A percentile compares a stretch with the other conserved stretches of the same genome.
Conservation (phyloP, 35 echinoderm and acorn worm species). For the Lytechinus variegatus region DNA sequence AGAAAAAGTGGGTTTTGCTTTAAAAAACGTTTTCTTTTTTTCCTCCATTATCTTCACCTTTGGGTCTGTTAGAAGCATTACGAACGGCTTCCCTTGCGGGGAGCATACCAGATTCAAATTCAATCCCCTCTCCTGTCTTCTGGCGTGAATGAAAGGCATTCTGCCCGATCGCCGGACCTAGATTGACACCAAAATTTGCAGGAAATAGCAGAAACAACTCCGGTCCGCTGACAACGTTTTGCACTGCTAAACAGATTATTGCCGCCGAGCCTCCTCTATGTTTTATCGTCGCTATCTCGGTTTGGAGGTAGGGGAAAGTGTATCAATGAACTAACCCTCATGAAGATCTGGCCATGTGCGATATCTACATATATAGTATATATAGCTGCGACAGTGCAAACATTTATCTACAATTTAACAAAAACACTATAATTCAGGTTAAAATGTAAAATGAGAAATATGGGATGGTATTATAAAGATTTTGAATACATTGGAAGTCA, state of each 20-base stretch:
- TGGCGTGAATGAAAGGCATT: constrained; percentile 14
- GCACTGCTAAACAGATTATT: constrained; percentile 12
- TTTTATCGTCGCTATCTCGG: not conserved
- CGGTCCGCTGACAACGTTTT: constrained; percentile 1
- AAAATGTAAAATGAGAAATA: not conserved
- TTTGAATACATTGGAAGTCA: no score
- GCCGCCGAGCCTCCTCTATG: not conserved
- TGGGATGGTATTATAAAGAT: no score
- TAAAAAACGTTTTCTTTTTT: not conserved
- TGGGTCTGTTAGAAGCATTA: not conserved
- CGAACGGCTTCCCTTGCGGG: not conserved
- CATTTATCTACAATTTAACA: not conserved
- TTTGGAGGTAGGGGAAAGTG: not conserved
- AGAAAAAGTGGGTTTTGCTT: not conserved
- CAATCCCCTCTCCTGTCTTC: constrained; percentile 1
- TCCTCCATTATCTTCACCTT: not conserved
- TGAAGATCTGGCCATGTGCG: not conserved
- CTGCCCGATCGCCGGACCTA: not conserved
- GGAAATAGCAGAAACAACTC: constrained; percentile 36
- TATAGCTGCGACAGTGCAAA: not conserved
- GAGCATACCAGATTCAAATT: constrained; percentile 43
- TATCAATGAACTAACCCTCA: no score
- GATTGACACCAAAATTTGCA: constrained; percentile 37
- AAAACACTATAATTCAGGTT: not conserved
- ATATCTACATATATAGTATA: not conserved